Base-by-base conservation (phyloP, 2,797 vertebrate species). In the Gambusia yucatana region DNA sequence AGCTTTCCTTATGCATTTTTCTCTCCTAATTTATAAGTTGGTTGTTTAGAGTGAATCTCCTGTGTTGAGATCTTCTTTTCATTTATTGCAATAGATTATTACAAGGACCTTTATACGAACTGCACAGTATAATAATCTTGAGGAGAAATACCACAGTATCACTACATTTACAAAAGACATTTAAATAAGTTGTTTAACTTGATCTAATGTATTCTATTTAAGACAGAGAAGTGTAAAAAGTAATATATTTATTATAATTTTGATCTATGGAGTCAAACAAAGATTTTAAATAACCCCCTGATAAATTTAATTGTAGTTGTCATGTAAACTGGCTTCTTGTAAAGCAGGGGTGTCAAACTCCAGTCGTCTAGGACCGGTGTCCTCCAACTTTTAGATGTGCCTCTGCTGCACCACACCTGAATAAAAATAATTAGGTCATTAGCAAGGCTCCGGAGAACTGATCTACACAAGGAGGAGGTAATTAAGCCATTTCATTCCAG, bases 1-100 rank as follows among this genome's bases (percentile, higher is more conserved):
- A 17, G 47, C 43, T 75, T 63, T 17, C 20, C 41, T 74, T 74
- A 20, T 39, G 61, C 48, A 72, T 75, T 52, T 82, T 55, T 55
- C 36, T 36, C 20, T 52, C 39, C 63, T 10, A 50, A 8, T 39
- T 87, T 47, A 82, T 90, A 69, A 81, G 75, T 83, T 50, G 77
- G 47, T 63, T 59, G 36, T 75, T 78, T 77, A 71, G 80, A 77
- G 72, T 82, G 72, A 75, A 20, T 25, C 36, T 41, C 36, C 36
- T 41, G 20, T 67, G 36, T 67, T 67, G 16, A 41, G 20, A 14
- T 22, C 36, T 67, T 69, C 36, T 25, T 25, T 41, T 69, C 33
- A 63, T 69, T 41, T 43, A 69, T 22, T 43, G 14, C 13, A 41
- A 25, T 2, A 43, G 36, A 25, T 67, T 67, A 43, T 67, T 41